Conservation (phyloP, 2,113 vertebrate genomes). For the Falcunculus frontatus region DNA sequence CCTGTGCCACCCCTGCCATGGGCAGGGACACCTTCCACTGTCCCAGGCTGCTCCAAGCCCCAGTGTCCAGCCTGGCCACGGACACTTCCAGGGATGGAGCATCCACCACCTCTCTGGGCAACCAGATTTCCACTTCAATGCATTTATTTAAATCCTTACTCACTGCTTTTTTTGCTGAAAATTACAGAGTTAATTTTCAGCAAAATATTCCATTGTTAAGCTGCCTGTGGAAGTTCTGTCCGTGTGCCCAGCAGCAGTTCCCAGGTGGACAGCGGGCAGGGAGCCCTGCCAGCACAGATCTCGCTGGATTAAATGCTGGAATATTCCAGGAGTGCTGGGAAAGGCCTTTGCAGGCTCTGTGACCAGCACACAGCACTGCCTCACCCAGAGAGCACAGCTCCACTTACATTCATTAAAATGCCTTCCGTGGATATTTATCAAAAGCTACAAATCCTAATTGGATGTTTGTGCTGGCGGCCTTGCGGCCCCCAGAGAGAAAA, state of each 20-base stretch:
- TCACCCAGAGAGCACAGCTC: neutral
- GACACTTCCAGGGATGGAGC: neutral
- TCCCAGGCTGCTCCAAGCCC: neutral
- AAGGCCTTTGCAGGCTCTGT: neutral
- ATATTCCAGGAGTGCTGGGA: neutral
- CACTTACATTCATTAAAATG: neutral
- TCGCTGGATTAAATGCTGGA: neutral
- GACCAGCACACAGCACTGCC: neutral
- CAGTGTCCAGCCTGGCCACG: fast-evolving
- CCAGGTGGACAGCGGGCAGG: neutral
- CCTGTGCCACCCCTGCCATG: fast-evolving
- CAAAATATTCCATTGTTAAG: neutral
- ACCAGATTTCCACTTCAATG: neutral
- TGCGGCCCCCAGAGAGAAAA: neutral
- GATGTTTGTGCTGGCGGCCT: neutral
- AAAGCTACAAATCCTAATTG: constrained; percentile 23
- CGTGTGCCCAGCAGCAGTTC: neutral
- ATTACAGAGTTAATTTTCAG: neutral
- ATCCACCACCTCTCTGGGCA: neutral
- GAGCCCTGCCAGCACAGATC: neutral
- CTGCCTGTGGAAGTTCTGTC: neutral
- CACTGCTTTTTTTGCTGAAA: neutral
- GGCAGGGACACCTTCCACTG: neutral
- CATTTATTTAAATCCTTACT: neutral
- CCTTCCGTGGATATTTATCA: neutral